Evolutionary conservation across 2,888 invertebrate genomes (phyloP).

Genomic region (Salticus scenicus): DNA sequence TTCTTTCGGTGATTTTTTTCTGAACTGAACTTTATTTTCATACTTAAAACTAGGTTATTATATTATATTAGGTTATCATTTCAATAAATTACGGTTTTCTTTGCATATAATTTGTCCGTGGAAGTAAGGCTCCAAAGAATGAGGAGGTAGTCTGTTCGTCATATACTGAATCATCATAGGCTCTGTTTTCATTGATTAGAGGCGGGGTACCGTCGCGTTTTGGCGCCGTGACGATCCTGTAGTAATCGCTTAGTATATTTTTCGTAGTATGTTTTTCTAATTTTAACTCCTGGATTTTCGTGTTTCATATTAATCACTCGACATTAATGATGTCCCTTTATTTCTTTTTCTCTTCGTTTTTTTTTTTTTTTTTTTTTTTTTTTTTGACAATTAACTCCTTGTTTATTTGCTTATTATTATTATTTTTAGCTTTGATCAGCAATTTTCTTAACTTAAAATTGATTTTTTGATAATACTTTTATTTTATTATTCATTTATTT

Average conservation of each 20-base stretch:
- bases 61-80: neutral
- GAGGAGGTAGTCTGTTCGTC: neutral
- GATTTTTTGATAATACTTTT: too few relatives aligned
- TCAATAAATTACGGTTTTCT: neutral
- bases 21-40: neutral
- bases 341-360: too few relatives aligned
- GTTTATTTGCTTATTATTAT: neutral
- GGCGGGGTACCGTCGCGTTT: conserved; percentile 41
- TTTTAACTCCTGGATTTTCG: neutral
- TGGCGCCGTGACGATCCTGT: conserved; percentile 36
- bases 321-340: too few relatives aligned
- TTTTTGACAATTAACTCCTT: neutral
- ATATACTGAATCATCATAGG: conserved; percentile 31
- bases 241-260: neutral
- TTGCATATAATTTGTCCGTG: neutral
- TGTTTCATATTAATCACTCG: neutral
- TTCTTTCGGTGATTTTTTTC: neutral
- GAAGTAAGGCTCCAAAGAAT: neutral
- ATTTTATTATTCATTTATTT: too few relatives aligned
- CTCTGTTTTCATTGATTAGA: conserved; percentile 59
- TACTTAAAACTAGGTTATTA: too few relatives aligned
- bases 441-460: too few relatives aligned
- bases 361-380: neutral
- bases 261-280: neutral
- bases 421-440: too few relatives aligned